Base-by-base conservation (phyloP, 2,113 vertebrate species). In the Poeciliopsis turrubarensis region DNA sequence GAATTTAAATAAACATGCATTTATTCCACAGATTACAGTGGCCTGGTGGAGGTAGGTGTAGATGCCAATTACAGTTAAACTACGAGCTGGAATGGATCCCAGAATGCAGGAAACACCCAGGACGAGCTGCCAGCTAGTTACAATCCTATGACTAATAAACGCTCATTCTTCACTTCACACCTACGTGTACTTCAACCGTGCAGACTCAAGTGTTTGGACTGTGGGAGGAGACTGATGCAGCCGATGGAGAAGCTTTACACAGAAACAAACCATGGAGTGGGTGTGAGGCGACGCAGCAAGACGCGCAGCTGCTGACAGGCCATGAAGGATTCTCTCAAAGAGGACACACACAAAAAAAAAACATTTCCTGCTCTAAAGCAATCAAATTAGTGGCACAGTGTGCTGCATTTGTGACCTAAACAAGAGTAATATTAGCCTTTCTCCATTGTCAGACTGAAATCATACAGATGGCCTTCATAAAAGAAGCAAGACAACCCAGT, bases 41-140 rank as follows among this genome's bases (percentile, higher is more conserved):
- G 29, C 60, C 76, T 70, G 70, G 60, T 73, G 54, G 68, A 17
- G 65, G 37, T 61, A 14, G 72, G 71, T 72, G 77, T 65, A 68
- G 60, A 67, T 62, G 79, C 78, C 70, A 78, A 71, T 73, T 80
- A 75, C 84, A 82, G 77, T 77, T 82, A 62, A 81, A 79, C 71
- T 79, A 79, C 80, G 72, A 64, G 68, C 80, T 90, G 88, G 81
- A 84, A 22, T 26, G 30, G 65, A 65, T 89, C 83, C 85, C 88
- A 89, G 79, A 89, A 87, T 87, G 83, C 83, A 81, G 83, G 84
- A 76, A 90, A 89, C 79, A 85, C 81, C 73, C 75, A 64, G 66
- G 68, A 80, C 41, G 63, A 71, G 73, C 79, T 83, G 82, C 80
- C 86, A 84, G 78, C 76, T 69, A 65, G 77, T 81, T 65, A 69